Conservation (phyloP, 2,113 vertebrate genomes). For the Pristiophorus japonicus region DNA sequence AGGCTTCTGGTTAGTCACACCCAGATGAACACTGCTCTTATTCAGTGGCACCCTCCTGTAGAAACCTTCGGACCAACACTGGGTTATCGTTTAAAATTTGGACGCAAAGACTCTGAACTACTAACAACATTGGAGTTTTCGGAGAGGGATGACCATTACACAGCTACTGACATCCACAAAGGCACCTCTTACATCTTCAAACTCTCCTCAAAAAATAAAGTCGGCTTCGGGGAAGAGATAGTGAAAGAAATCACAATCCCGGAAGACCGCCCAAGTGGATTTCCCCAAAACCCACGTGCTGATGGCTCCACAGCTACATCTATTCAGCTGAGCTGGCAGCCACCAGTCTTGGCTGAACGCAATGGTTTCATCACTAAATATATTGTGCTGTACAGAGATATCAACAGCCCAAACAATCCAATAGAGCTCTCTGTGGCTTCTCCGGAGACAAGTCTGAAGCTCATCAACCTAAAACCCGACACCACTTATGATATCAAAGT, state of each 20-base stretch:
- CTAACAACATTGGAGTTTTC: slow-evolving; percentile 86
- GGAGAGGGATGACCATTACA: slow-evolving; percentile 93
- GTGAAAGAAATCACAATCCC: slow-evolving; percentile 88
- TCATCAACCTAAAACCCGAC: slow-evolving; percentile 91
- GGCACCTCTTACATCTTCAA: slow-evolving; percentile 87
- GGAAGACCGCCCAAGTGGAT: slow-evolving; percentile 87
- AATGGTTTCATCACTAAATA: slow-evolving; percentile 91
- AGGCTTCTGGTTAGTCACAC: slow-evolving; percentile 91
- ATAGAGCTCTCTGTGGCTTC: slow-evolving; percentile 84
- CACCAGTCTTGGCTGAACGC: slow-evolving; percentile 77
- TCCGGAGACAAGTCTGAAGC: slow-evolving; percentile 77
- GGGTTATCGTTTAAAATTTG: slow-evolving; percentile 89
- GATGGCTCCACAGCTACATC: slow-evolving; percentile 83
- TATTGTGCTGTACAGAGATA: slow-evolving; percentile 91
- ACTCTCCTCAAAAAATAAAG: slow-evolving; percentile 92
- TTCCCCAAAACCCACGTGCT: slow-evolving; percentile 82
- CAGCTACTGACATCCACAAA: slow-evolving; percentile 93
- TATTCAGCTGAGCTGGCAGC: slow-evolving; percentile 87
- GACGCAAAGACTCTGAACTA: slow-evolving; percentile 81
- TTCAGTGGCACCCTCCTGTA: slow-evolving; percentile 93
- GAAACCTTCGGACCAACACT: slow-evolving; percentile 81
- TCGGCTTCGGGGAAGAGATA: slow-evolving; percentile 94
- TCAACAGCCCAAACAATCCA: slow-evolving; percentile 87
- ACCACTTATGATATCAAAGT: slow-evolving; percentile 99
- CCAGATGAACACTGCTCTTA: slow-evolving; percentile 94